Percentiles rank a stretch among this genome's conserved stretches.
These are phyloP conservation scores for Agrotis puta DNA, from an alignment of 2,888 invertebrate species.

Conservation along the genomic window DNA sequence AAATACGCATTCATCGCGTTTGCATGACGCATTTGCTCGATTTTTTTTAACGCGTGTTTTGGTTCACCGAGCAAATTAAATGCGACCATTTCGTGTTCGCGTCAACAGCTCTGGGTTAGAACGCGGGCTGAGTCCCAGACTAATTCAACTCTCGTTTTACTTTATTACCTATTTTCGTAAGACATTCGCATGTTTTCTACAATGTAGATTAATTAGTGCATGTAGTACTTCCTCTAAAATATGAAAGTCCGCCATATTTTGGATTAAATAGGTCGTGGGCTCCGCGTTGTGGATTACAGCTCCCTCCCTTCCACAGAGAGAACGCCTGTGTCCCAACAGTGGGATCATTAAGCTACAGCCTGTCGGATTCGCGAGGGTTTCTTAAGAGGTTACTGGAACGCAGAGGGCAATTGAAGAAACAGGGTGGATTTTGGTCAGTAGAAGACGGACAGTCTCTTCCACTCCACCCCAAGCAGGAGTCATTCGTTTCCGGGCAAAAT, in stretches of 20 bases:
- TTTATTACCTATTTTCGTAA: neutral
- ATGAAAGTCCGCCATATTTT: slow-evolving; percentile 2
- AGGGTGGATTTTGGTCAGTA: too few relatives aligned
- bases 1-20: neutral
- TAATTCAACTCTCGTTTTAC: slow-evolving; percentile 1
- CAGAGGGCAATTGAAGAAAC: too few relatives aligned
- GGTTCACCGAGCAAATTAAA: neutral
- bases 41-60: neutral
- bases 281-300: too few relatives aligned
- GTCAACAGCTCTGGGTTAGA: neutral
- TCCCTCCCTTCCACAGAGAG: too few relatives aligned
- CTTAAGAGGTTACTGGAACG: too few relatives aligned
- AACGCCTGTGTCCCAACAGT: too few relatives aligned
- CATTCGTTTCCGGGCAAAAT: neutral
- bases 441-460: too few relatives aligned
- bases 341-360: too few relatives aligned
- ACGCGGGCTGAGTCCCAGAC: neutral
- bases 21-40: neutral
- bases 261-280: neutral
- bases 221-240: slow-evolving; percentile 1
- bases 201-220: slow-evolving; percentile 23
- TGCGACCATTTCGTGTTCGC: neutral
- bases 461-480: neutral
- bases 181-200: neutral
- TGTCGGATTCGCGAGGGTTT: too few relatives aligned